Conservation (phyloP, 2,113 vertebrate species). For the Mohoua ochrocephala region DNA sequence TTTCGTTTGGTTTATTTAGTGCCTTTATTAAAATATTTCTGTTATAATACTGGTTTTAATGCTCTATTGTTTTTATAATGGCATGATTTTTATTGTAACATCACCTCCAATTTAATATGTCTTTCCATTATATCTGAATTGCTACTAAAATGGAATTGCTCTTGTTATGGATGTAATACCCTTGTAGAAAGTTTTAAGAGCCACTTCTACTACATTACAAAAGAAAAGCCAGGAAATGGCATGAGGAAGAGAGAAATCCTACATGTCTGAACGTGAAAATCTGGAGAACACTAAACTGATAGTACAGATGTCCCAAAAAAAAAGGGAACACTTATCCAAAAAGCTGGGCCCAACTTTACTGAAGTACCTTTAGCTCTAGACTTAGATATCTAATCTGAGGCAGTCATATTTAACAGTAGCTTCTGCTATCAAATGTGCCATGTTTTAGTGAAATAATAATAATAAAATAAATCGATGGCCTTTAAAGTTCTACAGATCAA, state of each 20-base stretch:
- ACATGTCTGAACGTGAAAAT: fast-evolving
- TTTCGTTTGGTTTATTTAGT: constrained; percentile 15
- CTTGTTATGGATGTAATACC: constrained; percentile 32
- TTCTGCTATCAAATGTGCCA: neutral
- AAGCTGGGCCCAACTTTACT: neutral
- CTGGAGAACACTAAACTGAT: neutral
- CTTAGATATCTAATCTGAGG: neutral
- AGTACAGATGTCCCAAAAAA: neutral
- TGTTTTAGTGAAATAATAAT: constrained; percentile 4
- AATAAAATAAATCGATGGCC: neutral
- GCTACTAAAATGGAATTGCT: constrained; percentile 55
- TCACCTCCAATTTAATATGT: constrained; percentile 52
- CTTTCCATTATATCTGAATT: constrained; percentile 42
- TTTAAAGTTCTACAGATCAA: neutral
- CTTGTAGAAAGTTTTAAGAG: constrained; percentile 39
- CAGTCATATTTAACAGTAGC: neutral
- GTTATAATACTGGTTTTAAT: neutral
- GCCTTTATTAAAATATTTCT: neutral
- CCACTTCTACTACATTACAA: constrained; percentile 1
- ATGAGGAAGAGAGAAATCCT: neutral
- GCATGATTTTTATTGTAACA: constrained; percentile 50
- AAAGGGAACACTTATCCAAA: neutral
- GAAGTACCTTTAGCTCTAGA: neutral
- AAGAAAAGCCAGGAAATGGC: neutral
- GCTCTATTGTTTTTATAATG: constrained; percentile 37